Evolutionary conservation across 2,113 vertebrate genomes (phyloP).

Genomic region (Notarius quadriscutis): DNA sequence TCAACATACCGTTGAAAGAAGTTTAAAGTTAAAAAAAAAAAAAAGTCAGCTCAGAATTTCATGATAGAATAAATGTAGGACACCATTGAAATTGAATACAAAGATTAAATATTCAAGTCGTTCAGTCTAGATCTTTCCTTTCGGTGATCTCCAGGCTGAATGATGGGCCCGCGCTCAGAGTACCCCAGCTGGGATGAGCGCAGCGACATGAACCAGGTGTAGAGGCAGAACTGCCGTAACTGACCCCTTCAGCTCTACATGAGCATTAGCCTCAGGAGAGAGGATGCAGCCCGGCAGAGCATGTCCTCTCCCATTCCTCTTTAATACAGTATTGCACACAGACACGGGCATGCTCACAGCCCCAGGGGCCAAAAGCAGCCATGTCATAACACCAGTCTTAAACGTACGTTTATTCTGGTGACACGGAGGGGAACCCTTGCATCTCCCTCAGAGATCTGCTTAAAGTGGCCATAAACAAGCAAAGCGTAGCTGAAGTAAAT

Average conservation of each 20-base stretch:
- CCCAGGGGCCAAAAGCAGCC: too few relatives aligned
- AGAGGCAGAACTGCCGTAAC: neutral
- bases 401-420: neutral
- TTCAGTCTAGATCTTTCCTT: neutral
- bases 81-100: neutral
- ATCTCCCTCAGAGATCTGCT: neutral
- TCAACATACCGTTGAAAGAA: neutral
- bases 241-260: neutral
- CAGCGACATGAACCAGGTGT: conserved; percentile 25
- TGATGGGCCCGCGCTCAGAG: conserved; percentile 58
- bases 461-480: neutral
- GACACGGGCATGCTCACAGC: neutral
- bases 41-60: neutral
- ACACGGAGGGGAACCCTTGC: neutral
- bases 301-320: neutral
- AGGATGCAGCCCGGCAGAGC: conserved; percentile 12
- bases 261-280: neutral
- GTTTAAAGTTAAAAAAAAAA: neutral
- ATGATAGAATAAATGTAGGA: neutral
- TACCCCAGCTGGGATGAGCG: conserved; percentile 54
- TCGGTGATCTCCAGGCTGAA: neutral
- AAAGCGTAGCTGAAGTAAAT: neutral
- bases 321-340: conserved; percentile 4
- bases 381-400: neutral
- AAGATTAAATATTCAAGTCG: neutral